Conservation (phyloP, 30 jellyfish, hydroid and myxozoan genomes). For the Cassiopea andromeda region DNA sequence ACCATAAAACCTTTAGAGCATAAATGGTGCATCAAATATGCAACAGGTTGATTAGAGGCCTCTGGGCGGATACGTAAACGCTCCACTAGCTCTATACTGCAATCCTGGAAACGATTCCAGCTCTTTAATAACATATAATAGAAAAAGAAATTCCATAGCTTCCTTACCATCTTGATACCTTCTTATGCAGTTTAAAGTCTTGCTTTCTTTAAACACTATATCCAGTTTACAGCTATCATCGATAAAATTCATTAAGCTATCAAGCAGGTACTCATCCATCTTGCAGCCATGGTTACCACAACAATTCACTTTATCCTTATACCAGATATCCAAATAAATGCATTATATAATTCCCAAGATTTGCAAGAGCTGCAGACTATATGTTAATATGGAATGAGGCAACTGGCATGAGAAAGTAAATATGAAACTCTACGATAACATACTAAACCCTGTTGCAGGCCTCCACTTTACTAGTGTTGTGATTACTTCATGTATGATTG, state of each 20-base stretch:
- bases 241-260: background rate
- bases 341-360: background rate
- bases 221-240: background rate
- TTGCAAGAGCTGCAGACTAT: background rate
- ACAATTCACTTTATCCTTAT: background rate
- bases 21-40: too few species aligned
- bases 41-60: too few species aligned
- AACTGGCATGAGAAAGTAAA: background rate
- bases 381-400: background rate
- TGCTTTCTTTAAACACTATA: too few species aligned
- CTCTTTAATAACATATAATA: too few species aligned
- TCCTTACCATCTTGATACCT: too few species aligned
- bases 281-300: slow-evolving; percentile 37
- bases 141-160: too few species aligned
- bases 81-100: too few species aligned
- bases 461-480: background rate
- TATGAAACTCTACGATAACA: background rate
- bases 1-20: too few species aligned
- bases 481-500: background rate
- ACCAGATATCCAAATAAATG: background rate
- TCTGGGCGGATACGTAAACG: too few species aligned
- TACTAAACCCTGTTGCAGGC: background rate
- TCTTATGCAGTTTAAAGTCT: too few species aligned
- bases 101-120: too few species aligned
- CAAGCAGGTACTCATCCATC: slow-evolving; percentile 24